phyloP scores from a whole-genome alignment of 92 coral and sea anemone species.

The Phenganax stokvisi region DNA sequence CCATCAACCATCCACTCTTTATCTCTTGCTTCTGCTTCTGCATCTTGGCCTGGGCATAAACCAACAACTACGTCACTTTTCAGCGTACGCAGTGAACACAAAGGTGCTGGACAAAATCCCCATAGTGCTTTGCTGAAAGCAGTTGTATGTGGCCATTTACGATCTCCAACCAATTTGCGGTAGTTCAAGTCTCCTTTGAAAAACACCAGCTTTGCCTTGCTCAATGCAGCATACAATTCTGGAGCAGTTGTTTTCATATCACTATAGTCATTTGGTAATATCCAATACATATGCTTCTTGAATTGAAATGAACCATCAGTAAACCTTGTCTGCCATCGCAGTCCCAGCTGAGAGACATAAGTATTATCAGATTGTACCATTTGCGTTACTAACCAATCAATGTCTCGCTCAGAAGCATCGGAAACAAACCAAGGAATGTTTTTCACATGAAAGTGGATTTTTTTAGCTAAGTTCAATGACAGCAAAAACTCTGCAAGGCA shows the following conservation, averaged over 20 bases:
- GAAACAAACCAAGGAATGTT: conserved; percentile 98
- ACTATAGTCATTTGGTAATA: conserved; percentile 77
- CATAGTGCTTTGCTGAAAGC: conserved; percentile 74
- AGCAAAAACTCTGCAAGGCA: conserved; percentile 84
- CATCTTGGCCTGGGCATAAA: conserved; percentile 66
- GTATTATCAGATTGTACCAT: conserved; percentile 57
- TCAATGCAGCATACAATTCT: conserved; percentile 68
- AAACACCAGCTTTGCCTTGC: conserved; percentile 70
- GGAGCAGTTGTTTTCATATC: conserved; percentile 56
- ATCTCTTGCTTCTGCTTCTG: conserved; percentile 48
- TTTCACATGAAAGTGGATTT: conserved; percentile 71
- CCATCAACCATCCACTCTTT: conserved; percentile 93
- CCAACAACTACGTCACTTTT: conserved; percentile 97
- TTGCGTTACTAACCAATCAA: conserved; percentile 62
- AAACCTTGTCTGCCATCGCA: conserved; percentile 63
- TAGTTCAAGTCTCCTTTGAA: conserved; percentile 96
- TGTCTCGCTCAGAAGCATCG: conserved; percentile 67
- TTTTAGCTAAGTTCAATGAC: conserved; percentile 59
- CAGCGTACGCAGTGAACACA: conserved; percentile 84
- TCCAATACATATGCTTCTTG: conserved; percentile 70
- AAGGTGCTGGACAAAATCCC: conserved; percentile 85
- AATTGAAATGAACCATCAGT: conserved; percentile 67
- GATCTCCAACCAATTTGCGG: conserved; percentile 91
- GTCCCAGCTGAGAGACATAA: conserved; percentile 59
- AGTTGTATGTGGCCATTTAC: conserved; percentile 83